Evolutionary conservation across 2,888 invertebrate genomes (phyloP).

Genomic region (Tetragonisca angustula): DNA sequence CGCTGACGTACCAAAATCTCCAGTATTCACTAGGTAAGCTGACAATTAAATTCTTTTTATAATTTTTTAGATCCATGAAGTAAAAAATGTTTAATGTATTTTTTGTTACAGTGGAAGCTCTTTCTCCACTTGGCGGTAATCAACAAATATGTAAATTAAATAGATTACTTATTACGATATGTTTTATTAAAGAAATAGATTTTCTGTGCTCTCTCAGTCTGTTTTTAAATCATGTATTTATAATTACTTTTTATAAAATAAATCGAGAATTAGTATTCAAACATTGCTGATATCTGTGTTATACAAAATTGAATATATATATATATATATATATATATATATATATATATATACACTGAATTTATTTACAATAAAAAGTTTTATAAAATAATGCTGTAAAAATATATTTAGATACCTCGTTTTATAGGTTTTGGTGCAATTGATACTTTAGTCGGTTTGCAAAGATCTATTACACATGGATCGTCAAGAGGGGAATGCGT

Average conservation of each 20-base stretch:
- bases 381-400: slow-evolving; percentile 36
- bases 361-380: slow-evolving; percentile 53
- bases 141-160: slow-evolving; percentile 3
- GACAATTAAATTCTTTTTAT: background rate
- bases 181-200: slow-evolving; percentile 16
- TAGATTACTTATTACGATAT: background rate
- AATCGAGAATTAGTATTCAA: slow-evolving; percentile 8
- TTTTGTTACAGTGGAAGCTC: slow-evolving; percentile 78
- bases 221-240: slow-evolving; percentile 41
- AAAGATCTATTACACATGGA: slow-evolving; percentile 90
- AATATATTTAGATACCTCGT: slow-evolving; percentile 88
- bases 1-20: slow-evolving; percentile 76
- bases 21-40: slow-evolving; percentile 78
- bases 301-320: slow-evolving; percentile 21
- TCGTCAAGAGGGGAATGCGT: slow-evolving; percentile 83
- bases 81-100: background rate
- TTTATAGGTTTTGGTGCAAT: slow-evolving; percentile 96
- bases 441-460: slow-evolving; percentile 93
- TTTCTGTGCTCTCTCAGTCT: background rate
- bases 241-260: slow-evolving; percentile 32
- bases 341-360: slow-evolving; percentile 1
- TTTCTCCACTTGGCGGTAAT: slow-evolving; percentile 81
- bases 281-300: slow-evolving; percentile 25
- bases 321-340: no score
- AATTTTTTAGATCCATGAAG: background rate